Evolutionary conservation across 2,797 vertebrate genomes (phyloP).

Genomic region (Craterocephalus amniculus): DNA sequence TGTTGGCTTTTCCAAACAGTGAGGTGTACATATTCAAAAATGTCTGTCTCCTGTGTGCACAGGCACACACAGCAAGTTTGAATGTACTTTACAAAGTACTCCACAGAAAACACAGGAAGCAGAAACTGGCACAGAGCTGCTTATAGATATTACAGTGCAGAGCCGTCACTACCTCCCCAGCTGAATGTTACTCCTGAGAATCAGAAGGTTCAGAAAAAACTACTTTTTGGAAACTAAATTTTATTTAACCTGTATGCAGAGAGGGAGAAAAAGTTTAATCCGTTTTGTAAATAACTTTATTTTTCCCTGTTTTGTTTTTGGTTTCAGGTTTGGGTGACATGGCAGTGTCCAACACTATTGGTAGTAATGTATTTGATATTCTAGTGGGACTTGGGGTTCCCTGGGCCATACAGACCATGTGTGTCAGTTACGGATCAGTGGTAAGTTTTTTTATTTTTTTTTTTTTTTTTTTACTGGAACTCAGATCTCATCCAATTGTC

Average conservation of each 20-base stretch:
- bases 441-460: too few relatives aligned
- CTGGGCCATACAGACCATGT: conserved; percentile 96
- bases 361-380: conserved; percentile 98
- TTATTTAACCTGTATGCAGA: conserved; percentile 4
- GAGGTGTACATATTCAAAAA: neutral
- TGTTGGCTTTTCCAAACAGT: neutral
- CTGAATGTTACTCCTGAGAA: conserved; percentile 25
- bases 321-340: conserved; percentile 93
- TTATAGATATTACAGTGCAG: neutral
- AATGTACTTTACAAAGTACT: neutral
- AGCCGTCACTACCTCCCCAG: conserved; percentile 15
- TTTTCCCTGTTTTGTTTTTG: neutral
- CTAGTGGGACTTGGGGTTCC: conserved; percentile 94
- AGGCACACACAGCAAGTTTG: neutral
- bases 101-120: neutral
- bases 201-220: conserved; percentile 12
- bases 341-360: conserved; percentile 97
- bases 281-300: neutral
- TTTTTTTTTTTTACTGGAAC: neutral
- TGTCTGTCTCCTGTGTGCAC: neutral
- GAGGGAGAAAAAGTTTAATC: neutral
- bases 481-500: too few relatives aligned
- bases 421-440: conserved; percentile 88
- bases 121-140: conserved; percentile 2
- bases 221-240: conserved; percentile 3